A percentile compares a stretch with the other conserved stretches of the same genome.
phyloP scores from a whole-genome alignment of 2,888 invertebrate species.

The Hermaeophaga mercurialis region DNA sequence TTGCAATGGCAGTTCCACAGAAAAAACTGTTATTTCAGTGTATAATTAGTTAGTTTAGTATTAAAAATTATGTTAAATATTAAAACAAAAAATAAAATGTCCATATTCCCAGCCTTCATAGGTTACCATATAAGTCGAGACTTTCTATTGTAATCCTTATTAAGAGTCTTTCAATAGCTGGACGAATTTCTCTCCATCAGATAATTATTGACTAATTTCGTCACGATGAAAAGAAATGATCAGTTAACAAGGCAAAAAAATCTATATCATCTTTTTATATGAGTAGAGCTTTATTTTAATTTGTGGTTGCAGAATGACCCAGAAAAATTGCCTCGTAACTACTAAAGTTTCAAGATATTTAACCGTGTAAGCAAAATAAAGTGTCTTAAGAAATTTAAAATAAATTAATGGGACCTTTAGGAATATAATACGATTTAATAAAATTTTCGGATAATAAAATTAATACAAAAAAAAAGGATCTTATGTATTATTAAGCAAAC shows the following conservation, averaged over 20 bases:
- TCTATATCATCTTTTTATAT: too few species aligned
- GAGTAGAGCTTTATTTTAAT: too few species aligned
- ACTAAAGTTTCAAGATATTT: too few species aligned
- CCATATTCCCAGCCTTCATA: background rate
- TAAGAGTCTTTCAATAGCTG: background rate
- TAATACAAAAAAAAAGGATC: background rate
- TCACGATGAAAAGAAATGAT: background rate
- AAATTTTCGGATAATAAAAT: background rate
- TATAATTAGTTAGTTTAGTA: background rate
- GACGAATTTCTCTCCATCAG: constrained; percentile 4
- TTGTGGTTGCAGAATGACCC: too few species aligned
- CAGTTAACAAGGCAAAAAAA: too few species aligned
- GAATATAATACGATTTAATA: too few species aligned
- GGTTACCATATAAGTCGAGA: background rate
- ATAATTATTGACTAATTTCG: constrained; percentile 6
- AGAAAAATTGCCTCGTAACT: too few species aligned
- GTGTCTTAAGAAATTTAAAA: too few species aligned
- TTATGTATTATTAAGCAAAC: constrained; percentile 7
- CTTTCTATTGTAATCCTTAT: constrained; percentile 5
- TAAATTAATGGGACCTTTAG: too few species aligned
- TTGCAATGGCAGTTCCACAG: too few species aligned
- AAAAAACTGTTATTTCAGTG: background rate
- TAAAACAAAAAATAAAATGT: background rate
- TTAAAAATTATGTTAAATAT: background rate
- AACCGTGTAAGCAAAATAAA: too few species aligned